phyloP scores from a whole-genome alignment of 2,113 vertebrate species.

The Panthera uncia region DNA sequence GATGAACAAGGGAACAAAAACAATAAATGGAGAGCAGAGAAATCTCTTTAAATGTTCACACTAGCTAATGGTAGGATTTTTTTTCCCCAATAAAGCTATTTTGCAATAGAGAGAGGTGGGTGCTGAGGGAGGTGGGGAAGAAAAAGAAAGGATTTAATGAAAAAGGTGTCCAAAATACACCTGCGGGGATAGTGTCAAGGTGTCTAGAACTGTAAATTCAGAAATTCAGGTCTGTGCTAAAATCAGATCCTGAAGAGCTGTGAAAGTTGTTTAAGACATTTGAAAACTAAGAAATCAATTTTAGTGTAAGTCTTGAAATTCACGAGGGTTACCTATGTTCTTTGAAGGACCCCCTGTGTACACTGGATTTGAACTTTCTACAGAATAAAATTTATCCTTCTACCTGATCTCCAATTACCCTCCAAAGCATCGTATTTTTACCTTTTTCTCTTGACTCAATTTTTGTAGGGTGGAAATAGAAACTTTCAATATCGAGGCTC shows the following conservation, averaged over 20 bases:
- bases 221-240: constrained; percentile 5
- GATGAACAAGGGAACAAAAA: constrained; percentile 35
- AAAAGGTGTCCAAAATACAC: neutral
- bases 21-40: constrained; percentile 42
- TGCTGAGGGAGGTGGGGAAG: neutral
- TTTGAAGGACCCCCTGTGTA: constrained; percentile 6
- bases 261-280: constrained; percentile 15
- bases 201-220: constrained; percentile 20
- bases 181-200: neutral
- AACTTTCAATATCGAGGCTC: neutral
- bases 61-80: neutral
- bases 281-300: constrained; percentile 32
- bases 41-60: constrained; percentile 41
- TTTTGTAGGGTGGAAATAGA: neutral
- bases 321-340: neutral
- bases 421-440: neutral
- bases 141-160: constrained; percentile 22
- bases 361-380: constrained; percentile 21
- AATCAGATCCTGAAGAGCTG: constrained; percentile 15
- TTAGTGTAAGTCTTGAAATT: constrained; percentile 1
- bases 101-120: neutral
- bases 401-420: neutral
- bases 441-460: neutral
- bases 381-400: neutral
- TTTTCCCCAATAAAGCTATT: neutral